Base-by-base conservation (phyloP, 2,888 invertebrate genomes). In the Cheilosia urbana region DNA sequence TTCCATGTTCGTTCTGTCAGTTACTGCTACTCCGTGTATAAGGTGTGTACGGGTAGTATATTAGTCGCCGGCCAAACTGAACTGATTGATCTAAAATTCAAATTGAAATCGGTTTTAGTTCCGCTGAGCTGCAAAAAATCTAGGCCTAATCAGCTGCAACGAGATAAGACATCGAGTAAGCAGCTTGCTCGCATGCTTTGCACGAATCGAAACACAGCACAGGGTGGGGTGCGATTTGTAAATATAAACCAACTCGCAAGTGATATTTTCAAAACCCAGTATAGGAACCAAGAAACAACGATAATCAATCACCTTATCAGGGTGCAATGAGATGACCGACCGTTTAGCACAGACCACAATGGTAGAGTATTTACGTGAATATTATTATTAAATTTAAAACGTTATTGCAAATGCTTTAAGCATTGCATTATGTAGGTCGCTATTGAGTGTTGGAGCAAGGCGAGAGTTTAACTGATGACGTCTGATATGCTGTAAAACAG, bases 21-120 rank as follows among this genome's bases (percentile, higher is more conserved):
- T 55, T 51, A 47, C 40, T 42, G 19, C 27, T 47, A 19, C 42
- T 53, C 6, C 11, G 53, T 24, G 13, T 4, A 27, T 6, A 71
- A 69, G 34, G 57, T 62, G 30, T n/a, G 42, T 69, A 24, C 3
- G 34, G 68, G 42, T 69, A 42, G 73, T 80, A 51, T 69, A 42
- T 63, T 57, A 75, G 84, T 65, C 49, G 75, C 66, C 45, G 47
- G 55, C 62, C 71, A 71, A 85, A 76, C 71, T 76, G 45, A 82
- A 87, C 77, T 77, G 82, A 87, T 87, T 82, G 87, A 87, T 87
- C 82, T 82, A 82, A 55, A 82, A 73, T 78, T 77, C 11, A 71
- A 87, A 77, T 81, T 63, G 51, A 85, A 85, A 87, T 73, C 47
- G 49, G 82, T 85, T 71, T 81, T 77, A 81, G 72, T 72, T 77